Conservation (phyloP, 2,888 invertebrate genomes). For the Lamellibrachia satsuma region DNA sequence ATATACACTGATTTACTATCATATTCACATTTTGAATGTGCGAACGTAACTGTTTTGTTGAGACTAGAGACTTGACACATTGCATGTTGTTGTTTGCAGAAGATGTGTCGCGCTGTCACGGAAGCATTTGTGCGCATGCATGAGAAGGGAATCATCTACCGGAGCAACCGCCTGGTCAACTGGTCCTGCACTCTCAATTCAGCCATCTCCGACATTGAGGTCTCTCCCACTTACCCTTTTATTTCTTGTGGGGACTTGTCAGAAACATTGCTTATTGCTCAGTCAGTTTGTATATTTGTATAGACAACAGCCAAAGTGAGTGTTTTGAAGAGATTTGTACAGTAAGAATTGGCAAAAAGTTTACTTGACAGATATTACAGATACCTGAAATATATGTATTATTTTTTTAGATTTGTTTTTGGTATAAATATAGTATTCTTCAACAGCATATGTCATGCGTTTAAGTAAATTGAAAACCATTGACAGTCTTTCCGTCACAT, state of each 20-base stretch:
- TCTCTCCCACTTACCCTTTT: conserved; percentile 45
- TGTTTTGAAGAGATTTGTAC: too few species aligned
- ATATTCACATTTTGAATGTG: background rate
- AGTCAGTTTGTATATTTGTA: too few species aligned
- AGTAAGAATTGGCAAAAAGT: too few species aligned
- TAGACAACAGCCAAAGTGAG: too few species aligned
- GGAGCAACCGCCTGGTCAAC: conserved; percentile 93
- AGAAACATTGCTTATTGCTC: background rate
- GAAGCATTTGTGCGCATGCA: conserved; percentile 93
- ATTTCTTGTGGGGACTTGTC: background rate
- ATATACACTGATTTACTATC: background rate
- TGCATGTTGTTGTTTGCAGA: conserved; percentile 58
- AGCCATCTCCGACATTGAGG: conserved; percentile 98
- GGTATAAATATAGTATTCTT: too few species aligned
- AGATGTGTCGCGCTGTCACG: conserved; percentile 77
- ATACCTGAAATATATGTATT: too few species aligned
- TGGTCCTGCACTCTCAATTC: conserved; percentile 97
- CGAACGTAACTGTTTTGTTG: too few species aligned
- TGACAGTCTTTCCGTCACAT: background rate
- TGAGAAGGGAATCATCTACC: conserved; percentile 88
- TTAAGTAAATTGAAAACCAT: background rate
- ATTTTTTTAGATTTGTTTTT: too few species aligned
- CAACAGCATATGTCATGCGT: background rate
- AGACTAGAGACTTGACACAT: background rate
- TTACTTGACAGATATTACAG: too few species aligned